Evolutionary conservation across 2,113 vertebrate species (phyloP).

Genomic region (Maccullochella peelii): DNA sequence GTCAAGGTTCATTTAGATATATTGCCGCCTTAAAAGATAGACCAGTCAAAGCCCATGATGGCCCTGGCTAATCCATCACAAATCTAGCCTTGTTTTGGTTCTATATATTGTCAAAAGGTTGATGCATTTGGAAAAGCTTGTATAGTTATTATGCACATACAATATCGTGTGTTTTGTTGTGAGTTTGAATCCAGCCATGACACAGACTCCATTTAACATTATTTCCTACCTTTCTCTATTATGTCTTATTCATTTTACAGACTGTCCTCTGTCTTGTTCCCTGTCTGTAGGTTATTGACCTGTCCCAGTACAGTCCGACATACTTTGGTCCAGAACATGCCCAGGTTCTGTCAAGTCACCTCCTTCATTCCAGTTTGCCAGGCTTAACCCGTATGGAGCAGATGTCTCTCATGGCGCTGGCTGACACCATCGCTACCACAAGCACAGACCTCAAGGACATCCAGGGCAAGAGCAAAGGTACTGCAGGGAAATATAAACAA

Average conservation of each 20-base stretch:
- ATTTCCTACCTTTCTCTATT: not conserved
- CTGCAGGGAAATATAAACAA: constrained; percentile 2
- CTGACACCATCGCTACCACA: constrained; percentile 95
- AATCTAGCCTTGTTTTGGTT: not conserved
- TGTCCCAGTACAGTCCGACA: constrained; percentile 94
- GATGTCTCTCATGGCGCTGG: constrained; percentile 97
- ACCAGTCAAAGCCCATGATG: not conserved
- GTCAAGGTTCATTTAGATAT: constrained; percentile 4
- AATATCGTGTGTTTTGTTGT: not conserved
- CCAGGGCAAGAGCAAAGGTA: constrained; percentile 92
- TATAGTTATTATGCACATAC: not conserved
- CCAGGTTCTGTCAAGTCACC: constrained; percentile 93
- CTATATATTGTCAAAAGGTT: not conserved
- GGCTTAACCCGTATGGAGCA: constrained; percentile 96
- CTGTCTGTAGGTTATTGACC: constrained; percentile 85
- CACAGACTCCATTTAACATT: too few species aligned
- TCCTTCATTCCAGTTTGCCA: constrained; percentile 95
- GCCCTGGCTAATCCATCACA: not conserved
- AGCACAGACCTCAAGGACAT: constrained; percentile 95
- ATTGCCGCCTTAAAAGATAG: not conserved
- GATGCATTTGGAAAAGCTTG: not conserved
- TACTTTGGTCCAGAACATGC: constrained; percentile 97
- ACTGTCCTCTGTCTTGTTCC: not conserved
- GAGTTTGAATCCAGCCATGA: not conserved
- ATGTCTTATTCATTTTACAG: constrained; percentile 1